Percentiles rank a stretch among this genome's conserved stretches.
Evolutionary conservation across 2,113 vertebrate genomes (phyloP).

Genomic region (Cochlearius cochlearius): DNA sequence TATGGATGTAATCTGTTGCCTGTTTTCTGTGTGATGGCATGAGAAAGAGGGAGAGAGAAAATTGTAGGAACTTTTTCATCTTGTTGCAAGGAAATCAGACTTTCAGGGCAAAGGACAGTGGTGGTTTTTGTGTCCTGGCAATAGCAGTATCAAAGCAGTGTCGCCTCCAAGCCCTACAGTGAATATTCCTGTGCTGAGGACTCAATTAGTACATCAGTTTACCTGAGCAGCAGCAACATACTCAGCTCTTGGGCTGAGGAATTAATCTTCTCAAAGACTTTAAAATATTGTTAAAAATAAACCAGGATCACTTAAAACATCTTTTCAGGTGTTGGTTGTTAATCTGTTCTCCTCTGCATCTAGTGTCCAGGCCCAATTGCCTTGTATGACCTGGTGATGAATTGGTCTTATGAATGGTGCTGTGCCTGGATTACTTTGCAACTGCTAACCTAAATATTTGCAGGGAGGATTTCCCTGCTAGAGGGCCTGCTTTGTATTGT

Average conservation of each 20-base stretch:
- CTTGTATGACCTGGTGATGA: background rate
- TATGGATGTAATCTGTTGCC: background rate
- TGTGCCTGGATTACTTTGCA: conserved; percentile 16
- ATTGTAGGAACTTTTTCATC: background rate
- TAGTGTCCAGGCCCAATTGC: background rate
- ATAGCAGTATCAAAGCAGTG: background rate
- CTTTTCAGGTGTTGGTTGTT: conserved; percentile 13
- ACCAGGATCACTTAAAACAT: conserved; percentile 18
- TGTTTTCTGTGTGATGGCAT: background rate
- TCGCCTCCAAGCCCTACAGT: background rate
- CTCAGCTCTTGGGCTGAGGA: background rate
- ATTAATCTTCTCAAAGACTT: conserved; percentile 39
- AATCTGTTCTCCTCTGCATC: background rate
- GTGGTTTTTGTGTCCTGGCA: background rate
- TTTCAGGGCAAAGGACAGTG: background rate
- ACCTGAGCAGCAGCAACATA: background rate
- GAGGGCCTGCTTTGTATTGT: background rate
- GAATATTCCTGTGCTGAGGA: background rate
- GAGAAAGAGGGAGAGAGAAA: background rate
- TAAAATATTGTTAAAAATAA: conserved; percentile 51
- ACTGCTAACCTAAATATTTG: conserved; percentile 30
- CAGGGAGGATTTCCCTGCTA: background rate
- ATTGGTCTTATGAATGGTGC: background rate
- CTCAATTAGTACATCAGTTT: background rate
- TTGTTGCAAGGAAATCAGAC: background rate